Conservation (phyloP, 2,797 vertebrate genomes). For the Gadopsis marmoratus region DNA sequence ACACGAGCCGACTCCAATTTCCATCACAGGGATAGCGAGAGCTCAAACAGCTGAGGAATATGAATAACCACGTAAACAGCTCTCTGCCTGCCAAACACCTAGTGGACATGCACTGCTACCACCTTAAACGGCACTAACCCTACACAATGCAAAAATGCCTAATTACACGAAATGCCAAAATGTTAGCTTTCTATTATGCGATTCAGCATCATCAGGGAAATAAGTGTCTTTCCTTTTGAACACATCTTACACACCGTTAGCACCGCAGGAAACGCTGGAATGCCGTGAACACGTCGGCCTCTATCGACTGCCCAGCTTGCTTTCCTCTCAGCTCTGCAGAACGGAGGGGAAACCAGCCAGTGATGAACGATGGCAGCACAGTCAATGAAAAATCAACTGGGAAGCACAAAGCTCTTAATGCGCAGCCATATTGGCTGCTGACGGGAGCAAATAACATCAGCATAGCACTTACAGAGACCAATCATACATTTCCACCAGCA, state of each 20-base stretch:
- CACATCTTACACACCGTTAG: conserved; percentile 48
- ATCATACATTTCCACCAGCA: conserved; percentile 84
- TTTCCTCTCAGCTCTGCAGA: conserved; percentile 69
- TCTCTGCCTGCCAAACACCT: neutral
- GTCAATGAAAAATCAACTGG: conserved; percentile 88
- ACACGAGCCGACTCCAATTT: conserved; percentile 54
- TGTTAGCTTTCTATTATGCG: neutral
- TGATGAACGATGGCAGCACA: conserved; percentile 86
- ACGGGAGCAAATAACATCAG: conserved; percentile 88
- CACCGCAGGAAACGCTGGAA: conserved; percentile 52
- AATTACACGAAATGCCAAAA: neutral
- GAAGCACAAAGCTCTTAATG: conserved; percentile 88
- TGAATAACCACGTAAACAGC: neutral
- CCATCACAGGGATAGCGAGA: conserved; percentile 35
- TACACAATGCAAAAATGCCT: neutral
- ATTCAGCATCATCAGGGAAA: conserved; percentile 39
- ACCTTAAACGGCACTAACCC: neutral
- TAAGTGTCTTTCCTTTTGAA: conserved; percentile 34
- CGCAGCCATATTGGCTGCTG: conserved; percentile 87
- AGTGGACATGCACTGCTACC: neutral
- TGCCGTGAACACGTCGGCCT: conserved; percentile 57
- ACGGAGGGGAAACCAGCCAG: conserved; percentile 73
- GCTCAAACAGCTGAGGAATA: conserved; percentile 13
- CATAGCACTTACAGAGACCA: conserved; percentile 86
- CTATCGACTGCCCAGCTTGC: conserved; percentile 69